phyloP scores from a whole-genome alignment of 2,797 vertebrate genomes.

The Myripristis murdjan region DNA sequence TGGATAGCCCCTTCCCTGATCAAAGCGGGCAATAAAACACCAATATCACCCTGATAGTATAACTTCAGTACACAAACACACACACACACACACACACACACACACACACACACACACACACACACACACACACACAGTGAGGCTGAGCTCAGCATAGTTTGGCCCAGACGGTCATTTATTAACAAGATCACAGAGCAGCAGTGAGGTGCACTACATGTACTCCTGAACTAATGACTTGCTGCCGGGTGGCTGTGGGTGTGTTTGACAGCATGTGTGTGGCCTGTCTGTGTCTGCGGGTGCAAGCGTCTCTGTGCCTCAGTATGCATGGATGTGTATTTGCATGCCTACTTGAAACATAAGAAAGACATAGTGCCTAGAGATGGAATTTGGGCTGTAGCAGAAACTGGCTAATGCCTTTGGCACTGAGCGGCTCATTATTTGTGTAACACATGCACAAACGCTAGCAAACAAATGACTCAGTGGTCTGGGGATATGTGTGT shows the following conservation, averaged over 20 bases:
- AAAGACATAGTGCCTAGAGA: not conserved
- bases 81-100: not conserved
- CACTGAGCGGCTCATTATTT: slow-evolving; percentile 43
- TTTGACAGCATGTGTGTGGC: not conserved
- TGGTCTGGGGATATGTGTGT: not conserved
- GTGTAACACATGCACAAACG: slow-evolving; percentile 36
- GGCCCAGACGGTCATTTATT: too few species aligned
- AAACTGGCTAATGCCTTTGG: slow-evolving; percentile 15
- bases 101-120: not conserved
- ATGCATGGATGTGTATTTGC: not conserved
- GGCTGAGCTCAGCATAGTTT: not conserved
- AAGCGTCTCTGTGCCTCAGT: not conserved
- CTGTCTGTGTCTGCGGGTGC: not conserved
- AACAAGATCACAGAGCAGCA: not conserved
- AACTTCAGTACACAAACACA: not conserved
- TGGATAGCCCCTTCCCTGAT: too few species aligned
- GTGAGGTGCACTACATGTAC: slow-evolving; percentile 1
- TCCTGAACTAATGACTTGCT: slow-evolving; percentile 23
- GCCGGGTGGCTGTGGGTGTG: not conserved
- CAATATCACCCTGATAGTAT: too few species aligned
- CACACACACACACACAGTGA: not conserved
- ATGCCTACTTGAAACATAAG: slow-evolving; percentile 8
- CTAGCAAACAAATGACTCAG: slow-evolving; percentile 39
- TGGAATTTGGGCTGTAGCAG: slow-evolving; percentile 22
- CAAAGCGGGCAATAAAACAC: not conserved